Conservation (phyloP, 2,113 vertebrate species). For the Glaucomys volans region DNA sequence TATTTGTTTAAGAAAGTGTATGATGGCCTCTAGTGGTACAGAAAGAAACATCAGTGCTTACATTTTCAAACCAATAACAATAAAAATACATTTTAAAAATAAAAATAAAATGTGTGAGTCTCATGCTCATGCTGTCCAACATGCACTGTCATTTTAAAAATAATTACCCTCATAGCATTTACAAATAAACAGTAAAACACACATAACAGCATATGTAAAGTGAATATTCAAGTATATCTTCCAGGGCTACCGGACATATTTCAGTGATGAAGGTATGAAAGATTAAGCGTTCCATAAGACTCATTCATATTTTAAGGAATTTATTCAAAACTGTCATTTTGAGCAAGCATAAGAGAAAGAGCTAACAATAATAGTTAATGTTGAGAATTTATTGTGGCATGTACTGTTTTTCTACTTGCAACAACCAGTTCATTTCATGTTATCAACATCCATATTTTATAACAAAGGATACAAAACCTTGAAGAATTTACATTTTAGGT, state of each 20-base stretch:
- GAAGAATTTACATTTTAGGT: neutral
- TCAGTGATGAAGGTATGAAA: neutral
- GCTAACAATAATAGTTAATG: neutral
- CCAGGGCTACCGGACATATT: neutral
- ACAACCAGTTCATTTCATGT: neutral
- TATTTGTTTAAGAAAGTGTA: slow-evolving; percentile 86
- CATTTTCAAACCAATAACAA: slow-evolving; percentile 41
- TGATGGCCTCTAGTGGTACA: slow-evolving; percentile 90
- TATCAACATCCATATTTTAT: neutral
- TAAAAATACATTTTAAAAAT: neutral
- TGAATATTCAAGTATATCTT: neutral
- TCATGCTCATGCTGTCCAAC: fast-evolving
- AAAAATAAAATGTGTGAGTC: neutral
- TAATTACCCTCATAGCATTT: neutral
- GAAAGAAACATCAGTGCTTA: slow-evolving; percentile 65
- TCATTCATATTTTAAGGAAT: neutral
- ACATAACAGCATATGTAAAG: neutral
- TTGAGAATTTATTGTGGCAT: neutral
- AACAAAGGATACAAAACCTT: neutral
- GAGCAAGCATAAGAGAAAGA: neutral
- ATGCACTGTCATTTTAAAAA: neutral
- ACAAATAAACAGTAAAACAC: neutral
- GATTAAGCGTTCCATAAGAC: neutral
- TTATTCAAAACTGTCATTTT: neutral
- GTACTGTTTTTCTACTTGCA: neutral